Evolutionary conservation across 2,113 vertebrate species (phyloP).

Genomic region (Chionis minor): DNA sequence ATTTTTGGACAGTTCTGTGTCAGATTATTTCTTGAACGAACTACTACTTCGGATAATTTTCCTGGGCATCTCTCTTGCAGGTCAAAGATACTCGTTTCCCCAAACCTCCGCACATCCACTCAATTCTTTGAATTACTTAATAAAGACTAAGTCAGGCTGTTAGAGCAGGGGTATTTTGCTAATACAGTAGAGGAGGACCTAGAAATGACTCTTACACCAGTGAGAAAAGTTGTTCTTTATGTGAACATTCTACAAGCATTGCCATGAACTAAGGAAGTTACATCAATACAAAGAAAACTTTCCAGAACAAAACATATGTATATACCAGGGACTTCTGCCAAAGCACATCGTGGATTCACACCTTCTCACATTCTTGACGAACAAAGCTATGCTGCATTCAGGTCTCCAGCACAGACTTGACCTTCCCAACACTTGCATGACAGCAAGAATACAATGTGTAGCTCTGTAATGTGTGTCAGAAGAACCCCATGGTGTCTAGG

Average conservation of each 20-base stretch:
- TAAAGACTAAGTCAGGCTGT: background rate
- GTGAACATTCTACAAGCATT: background rate
- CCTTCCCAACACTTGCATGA: background rate
- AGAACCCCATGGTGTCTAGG: fast-evolving
- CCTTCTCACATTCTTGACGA: background rate
- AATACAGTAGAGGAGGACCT: background rate
- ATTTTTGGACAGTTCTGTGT: background rate
- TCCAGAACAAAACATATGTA: background rate
- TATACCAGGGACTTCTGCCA: background rate
- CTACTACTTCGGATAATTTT: background rate
- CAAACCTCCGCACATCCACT: background rate
- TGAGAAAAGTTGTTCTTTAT: background rate
- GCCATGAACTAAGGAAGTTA: background rate
- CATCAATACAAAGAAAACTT: background rate
- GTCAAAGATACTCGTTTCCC: background rate
- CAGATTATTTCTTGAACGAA: background rate
- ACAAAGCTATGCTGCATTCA: background rate
- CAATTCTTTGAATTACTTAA: background rate
- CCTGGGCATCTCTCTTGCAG: background rate
- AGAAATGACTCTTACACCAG: background rate
- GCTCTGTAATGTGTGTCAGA: background rate
- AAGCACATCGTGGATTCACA: background rate
- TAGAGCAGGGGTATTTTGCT: background rate
- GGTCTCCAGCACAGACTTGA: background rate
- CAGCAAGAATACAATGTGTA: fast-evolving